Evolutionary conservation across 2,113 vertebrate genomes (phyloP).

Genomic region (Octodon degus): DNA sequence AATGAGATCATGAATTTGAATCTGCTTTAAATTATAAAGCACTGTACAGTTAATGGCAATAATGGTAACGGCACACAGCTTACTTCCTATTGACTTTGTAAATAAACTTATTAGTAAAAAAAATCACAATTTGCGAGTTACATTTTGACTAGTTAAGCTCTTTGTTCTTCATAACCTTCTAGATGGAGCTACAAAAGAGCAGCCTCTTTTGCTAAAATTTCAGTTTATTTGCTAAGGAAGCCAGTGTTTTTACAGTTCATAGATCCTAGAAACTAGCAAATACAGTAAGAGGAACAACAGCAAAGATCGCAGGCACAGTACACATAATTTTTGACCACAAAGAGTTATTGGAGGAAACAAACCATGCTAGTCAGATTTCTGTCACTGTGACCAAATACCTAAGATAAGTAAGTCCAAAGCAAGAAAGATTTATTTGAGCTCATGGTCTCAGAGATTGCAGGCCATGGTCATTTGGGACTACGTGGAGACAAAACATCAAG

Average conservation of each 20-base stretch:
- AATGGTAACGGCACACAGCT: not conserved
- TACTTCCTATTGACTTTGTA: not conserved
- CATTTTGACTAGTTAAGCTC: not conserved
- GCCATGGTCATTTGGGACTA: not conserved
- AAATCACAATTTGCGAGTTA: not conserved
- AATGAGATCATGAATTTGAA: not conserved
- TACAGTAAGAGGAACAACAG: not conserved
- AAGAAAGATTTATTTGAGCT: not conserved
- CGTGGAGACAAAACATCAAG: not conserved
- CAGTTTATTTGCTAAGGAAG: not conserved
- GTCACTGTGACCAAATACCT: not conserved
- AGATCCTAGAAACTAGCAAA: not conserved
- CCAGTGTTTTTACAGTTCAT: not conserved
- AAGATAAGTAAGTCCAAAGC: not conserved
- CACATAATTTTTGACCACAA: not conserved
- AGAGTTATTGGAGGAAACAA: not conserved
- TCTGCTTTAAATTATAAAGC: not conserved
- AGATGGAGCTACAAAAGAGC: not conserved
- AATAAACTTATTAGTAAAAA: not conserved
- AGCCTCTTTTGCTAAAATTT: not conserved
- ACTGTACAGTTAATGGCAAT: not conserved
- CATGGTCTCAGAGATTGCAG: not conserved
- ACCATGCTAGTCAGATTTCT: not conserved
- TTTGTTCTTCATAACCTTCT: not conserved
- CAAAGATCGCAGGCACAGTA: not conserved